Evolutionary conservation across 2,113 vertebrate species (phyloP).

Genomic region (Cyphomyrus plagiostoma): DNA sequence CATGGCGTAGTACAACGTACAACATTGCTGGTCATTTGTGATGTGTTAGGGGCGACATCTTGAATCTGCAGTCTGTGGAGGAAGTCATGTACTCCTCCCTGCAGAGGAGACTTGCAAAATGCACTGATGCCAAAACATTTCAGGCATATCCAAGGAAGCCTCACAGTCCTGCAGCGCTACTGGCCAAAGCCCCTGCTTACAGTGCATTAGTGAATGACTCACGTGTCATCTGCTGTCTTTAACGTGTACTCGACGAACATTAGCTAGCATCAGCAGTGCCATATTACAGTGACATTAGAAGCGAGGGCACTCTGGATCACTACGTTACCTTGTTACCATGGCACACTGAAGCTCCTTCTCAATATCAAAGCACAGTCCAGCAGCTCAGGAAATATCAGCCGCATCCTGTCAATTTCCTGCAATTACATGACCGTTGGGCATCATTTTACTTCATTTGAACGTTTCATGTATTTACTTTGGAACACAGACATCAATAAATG

Average conservation of each 20-base stretch:
- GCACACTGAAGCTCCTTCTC: slow-evolving; percentile 23
- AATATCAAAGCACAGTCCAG: neutral
- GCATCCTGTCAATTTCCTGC: slow-evolving; percentile 13
- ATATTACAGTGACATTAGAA: neutral
- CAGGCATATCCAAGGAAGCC: neutral
- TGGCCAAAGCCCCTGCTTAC: neutral
- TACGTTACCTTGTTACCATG: neutral
- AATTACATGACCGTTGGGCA: neutral
- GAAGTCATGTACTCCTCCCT: neutral
- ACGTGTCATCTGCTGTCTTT: neutral
- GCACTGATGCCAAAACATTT: neutral
- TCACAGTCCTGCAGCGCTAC: neutral
- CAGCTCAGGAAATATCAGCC: neutral
- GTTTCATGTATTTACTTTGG: slow-evolving; percentile 11
- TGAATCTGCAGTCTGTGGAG: neutral
- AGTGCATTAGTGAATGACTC: neutral
- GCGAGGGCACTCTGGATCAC: neutral
- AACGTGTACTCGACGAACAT: neutral
- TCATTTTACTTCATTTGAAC: slow-evolving; percentile 15
- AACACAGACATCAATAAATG: slow-evolving; percentile 7
- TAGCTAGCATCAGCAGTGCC: neutral
- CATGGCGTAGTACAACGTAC: neutral
- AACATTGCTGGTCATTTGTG: neutral
- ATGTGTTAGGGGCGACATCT: neutral
- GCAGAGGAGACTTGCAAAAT: neutral